These are phyloP conservation scores for Drosophila leonis DNA, from an alignment of 2,888 invertebrate genomes.

Conservation along the genomic window DNA sequence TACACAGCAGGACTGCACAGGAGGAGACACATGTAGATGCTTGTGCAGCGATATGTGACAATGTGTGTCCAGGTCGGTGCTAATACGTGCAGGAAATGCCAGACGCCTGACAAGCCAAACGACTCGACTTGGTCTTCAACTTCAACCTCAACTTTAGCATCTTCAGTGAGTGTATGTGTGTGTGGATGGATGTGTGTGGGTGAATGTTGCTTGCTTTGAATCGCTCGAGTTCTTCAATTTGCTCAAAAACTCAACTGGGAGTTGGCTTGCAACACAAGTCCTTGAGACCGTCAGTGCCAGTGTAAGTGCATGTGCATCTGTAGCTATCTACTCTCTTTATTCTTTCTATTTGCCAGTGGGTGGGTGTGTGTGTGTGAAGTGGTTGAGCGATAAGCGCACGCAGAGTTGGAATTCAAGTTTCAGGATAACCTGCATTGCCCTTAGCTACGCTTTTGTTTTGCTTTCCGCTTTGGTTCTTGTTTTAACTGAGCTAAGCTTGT, in stretches of 20 bases:
- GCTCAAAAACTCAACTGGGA: constrained; percentile 35
- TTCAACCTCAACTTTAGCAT: constrained; percentile 35
- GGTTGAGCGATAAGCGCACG: constrained; percentile 24
- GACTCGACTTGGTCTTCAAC: constrained; percentile 34
- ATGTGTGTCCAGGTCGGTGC: constrained; percentile 26
- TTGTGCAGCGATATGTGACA: constrained; percentile 3
- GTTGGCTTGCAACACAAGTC: constrained; percentile 41
- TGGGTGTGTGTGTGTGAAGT: constrained; percentile 6
- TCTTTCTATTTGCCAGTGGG: neutral
- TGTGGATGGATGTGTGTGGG: neutral
- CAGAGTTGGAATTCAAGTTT: constrained; percentile 13
- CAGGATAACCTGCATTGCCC: constrained; percentile 32
- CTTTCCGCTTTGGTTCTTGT: constrained; percentile 10
- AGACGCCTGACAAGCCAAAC: constrained; percentile 20
- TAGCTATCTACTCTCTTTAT: constrained; percentile 11
- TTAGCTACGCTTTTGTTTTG: constrained; percentile 24
- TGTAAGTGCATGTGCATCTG: constrained; percentile 8
- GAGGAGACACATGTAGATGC: constrained; percentile 3
- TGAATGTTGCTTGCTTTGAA: constrained; percentile 25
- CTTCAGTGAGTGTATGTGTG: neutral
- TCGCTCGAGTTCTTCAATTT: constrained; percentile 29
- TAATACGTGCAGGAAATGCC: constrained; percentile 15
- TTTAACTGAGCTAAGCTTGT: constrained; percentile 6
- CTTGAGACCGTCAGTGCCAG: constrained; percentile 25
- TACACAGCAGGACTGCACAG: neutral